Base-by-base conservation (phyloP, 2,888 invertebrate genomes). In the Abscondita cerata region DNA sequence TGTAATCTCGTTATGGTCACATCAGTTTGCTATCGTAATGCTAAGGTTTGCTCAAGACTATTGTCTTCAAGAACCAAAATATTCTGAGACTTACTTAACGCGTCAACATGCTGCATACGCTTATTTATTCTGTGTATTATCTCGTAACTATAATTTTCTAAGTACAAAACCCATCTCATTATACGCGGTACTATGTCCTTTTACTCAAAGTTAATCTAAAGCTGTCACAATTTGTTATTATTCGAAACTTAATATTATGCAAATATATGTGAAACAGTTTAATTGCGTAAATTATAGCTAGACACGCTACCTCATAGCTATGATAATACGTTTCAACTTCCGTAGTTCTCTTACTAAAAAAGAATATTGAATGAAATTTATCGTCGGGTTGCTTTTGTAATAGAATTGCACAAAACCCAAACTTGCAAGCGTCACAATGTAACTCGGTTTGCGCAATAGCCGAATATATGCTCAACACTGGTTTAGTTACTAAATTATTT, bases 371-470 rank as follows among this genome's bases (percentile, higher is more conserved):
- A 20, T 77, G 73, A 19, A 75, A 65, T 25, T 67, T 64, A 5
- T 48, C 52, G 62, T 74, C 70, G 6, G 38, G 75, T 73, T 48
- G 61, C 68, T 13, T 19, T 59, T 78, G 78, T 44, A 78, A 9
- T 16, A 77, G 58, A 5, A 78, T 70, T 0, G 72, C 69, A 0
- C 75, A 77, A 57, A 70, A 76, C 0, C 76, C 77, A 1, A 65
- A 11, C 1, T 68, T 47, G 59, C 73, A 74, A 1, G 74, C 77
- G 64, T 78, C 76, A 16, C 73, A 75, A 48, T 78, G 77, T 34
- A 77, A 54, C 57, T 78, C 74, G 2, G 77, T 78, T 41, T 73
- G 70, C 12, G 67, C 55, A 4, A 56, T 50, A 0, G 75, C 73
- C 25, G 72, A 68, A 54, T 73, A 80, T 9, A 77, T 66, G 5